Percentiles rank a stretch among this genome's conserved stretches.
Conservation (phyloP, 2,888 invertebrate genomes). For the Dusona sp. region DNA sequence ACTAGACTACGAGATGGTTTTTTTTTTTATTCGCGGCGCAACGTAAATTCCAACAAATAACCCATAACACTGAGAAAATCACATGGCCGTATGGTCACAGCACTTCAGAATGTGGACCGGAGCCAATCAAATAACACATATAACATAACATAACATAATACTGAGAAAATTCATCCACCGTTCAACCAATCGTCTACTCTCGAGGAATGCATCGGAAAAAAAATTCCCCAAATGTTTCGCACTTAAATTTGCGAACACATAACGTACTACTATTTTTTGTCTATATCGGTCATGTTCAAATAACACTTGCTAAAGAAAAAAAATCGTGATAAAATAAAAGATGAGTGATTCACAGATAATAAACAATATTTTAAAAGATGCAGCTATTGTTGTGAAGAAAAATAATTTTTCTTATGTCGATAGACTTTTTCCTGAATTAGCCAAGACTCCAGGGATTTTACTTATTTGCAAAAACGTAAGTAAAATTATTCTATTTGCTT, state of each 20-base stretch:
- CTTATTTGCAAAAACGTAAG: conserved; percentile 62
- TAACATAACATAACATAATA: no score
- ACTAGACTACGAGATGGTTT: no score
- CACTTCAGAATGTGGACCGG: no score
- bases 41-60: no score
- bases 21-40: no score
- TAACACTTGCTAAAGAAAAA: not conserved
- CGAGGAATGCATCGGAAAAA: not conserved
- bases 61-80: no score
- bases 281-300: conserved; percentile 29
- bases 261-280: conserved; percentile 37
- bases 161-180: no score
- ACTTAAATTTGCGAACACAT: conserved; percentile 26
- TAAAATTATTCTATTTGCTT: not conserved
- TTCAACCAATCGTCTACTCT: no score
- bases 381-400: conserved; percentile 53
- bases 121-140: no score
- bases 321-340: conserved; percentile 1
- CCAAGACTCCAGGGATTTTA: conserved; percentile 39
- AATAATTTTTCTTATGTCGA: conserved; percentile 70
- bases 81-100: no score
- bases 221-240: not conserved
- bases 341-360: conserved; percentile 56
- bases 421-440: conserved; percentile 72
- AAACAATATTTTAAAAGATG: conserved; percentile 37